Percentiles rank a stretch among this genome's conserved stretches.
These are phyloP conservation scores for Idaea biselata DNA, from an alignment of 2,888 invertebrate species.

Conservation along the genomic window DNA sequence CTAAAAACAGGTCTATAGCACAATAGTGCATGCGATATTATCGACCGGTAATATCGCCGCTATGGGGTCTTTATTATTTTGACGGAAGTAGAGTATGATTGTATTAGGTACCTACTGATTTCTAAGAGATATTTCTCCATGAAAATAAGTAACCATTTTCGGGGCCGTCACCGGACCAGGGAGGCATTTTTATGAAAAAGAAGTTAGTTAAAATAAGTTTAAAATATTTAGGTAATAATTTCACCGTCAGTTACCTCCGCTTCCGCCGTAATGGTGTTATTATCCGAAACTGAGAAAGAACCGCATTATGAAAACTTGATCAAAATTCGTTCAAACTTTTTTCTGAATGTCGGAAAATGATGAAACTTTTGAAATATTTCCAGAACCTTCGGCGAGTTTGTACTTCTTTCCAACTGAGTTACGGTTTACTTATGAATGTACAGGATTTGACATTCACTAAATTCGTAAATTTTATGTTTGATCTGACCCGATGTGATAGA, in stretches of 20 bases:
- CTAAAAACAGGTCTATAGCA: neutral
- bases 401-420: neutral
- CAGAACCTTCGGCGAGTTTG: neutral
- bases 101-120: too few relatives aligned
- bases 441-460: neutral
- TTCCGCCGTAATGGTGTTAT: neutral
- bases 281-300: neutral
- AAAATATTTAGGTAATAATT: neutral
- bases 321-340: neutral
- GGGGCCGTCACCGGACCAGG: too few relatives aligned
- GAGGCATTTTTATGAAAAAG: too few relatives aligned
- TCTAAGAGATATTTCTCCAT: too few relatives aligned
- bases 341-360: neutral
- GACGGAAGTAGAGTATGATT: too few relatives aligned
- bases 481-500: too few relatives aligned
- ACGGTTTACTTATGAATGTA: neutral
- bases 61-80: too few relatives aligned
- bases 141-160: too few relatives aligned
- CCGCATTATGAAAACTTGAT: neutral
- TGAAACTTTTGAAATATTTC: neutral
- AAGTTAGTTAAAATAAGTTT: neutral
- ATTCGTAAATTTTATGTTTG: neutral
- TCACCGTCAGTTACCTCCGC: neutral
- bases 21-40: neutral
- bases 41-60: too few relatives aligned